Base-by-base conservation (phyloP, 2,113 vertebrate genomes). In the Channa argus region DNA sequence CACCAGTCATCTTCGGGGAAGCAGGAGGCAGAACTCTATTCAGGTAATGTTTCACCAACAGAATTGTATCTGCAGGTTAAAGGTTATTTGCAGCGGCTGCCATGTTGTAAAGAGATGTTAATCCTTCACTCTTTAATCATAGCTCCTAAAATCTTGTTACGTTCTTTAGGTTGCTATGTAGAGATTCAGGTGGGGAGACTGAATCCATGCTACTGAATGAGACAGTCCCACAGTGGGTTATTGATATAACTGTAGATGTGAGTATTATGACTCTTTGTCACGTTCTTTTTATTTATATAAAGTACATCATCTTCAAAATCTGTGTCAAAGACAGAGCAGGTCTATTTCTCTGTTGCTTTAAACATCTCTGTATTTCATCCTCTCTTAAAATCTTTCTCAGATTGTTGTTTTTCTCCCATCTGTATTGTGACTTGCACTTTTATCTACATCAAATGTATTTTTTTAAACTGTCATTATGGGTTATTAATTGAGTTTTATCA, bases 131-230 rank as follows among this genome's bases (percentile, higher is more conserved):
- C 5, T 36, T 39, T 50, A 7, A 24, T 10, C 24, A 4, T 55
- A 39, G 11, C 11, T 38, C 52, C 34, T 37, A 8, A 2, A 44
- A 33, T 50, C 3, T n/a, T 67, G 55, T 63, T 50, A 0, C 55
- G 3, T 37, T 2, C 80, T 80, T 61, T 80, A 99, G 98, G 93
- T 95, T 99, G 89, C 90, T 99, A 2, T 99, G 98, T 91, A 95
- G 98, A 78, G 98, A 99, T 80, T 99, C 98, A 0, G 98, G 98
- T 0, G 98, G 98, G 50, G 98, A 99, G 91, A 99, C 98, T 0
- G 98, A 99, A 83, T 99, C 98, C 5, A 98, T 99, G 98, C 94
- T 99, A 70, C 96, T 99, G 14, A 99, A 99, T 53, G 98, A 99
- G 93, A 99, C 97, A 0, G 97, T 99, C 82, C 98, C 98, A 24